These are phyloP conservation scores for Parauchenoglanis ngamensis DNA, from an alignment of 2,797 vertebrate genomes.

Conservation along the genomic window DNA sequence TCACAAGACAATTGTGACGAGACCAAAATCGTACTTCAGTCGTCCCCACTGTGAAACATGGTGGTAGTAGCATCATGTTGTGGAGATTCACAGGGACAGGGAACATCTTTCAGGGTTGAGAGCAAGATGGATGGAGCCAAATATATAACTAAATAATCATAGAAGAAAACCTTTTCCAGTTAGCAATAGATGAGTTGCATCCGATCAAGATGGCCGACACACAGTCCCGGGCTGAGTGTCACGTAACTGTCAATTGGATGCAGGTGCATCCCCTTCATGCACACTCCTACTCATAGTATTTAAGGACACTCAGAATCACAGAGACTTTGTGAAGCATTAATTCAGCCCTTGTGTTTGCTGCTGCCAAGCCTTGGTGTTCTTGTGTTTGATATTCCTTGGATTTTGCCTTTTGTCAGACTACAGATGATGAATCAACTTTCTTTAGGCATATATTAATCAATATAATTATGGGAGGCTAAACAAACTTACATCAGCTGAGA, in stretches of 20 bases:
- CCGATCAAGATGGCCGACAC: too few relatives aligned
- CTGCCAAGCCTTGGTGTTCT: too few relatives aligned
- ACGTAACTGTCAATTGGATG: too few relatives aligned
- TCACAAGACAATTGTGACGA: not conserved
- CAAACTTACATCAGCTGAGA: not conserved
- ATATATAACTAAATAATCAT: not conserved
- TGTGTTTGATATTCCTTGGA: too few relatives aligned
- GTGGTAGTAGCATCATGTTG: not conserved
- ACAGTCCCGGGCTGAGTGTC: too few relatives aligned
- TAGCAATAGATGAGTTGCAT: not conserved
- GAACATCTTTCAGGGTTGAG: not conserved
- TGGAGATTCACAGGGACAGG: not conserved
- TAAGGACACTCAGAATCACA: too few relatives aligned
- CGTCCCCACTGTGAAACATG: not conserved
- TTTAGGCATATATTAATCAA: not conserved
- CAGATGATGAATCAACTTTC: not conserved
- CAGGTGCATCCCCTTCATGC: too few relatives aligned
- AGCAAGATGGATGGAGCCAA: not conserved
- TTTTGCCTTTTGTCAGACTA: not conserved
- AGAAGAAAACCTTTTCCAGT: not conserved
- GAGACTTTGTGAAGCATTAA: too few relatives aligned
- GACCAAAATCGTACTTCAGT: not conserved
- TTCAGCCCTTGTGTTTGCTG: too few relatives aligned
- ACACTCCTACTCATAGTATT: too few relatives aligned
- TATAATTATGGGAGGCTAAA: not conserved